Evolutionary conservation across 2,888 invertebrate species (phyloP).

Genomic region (Chelonus formosanus): DNA sequence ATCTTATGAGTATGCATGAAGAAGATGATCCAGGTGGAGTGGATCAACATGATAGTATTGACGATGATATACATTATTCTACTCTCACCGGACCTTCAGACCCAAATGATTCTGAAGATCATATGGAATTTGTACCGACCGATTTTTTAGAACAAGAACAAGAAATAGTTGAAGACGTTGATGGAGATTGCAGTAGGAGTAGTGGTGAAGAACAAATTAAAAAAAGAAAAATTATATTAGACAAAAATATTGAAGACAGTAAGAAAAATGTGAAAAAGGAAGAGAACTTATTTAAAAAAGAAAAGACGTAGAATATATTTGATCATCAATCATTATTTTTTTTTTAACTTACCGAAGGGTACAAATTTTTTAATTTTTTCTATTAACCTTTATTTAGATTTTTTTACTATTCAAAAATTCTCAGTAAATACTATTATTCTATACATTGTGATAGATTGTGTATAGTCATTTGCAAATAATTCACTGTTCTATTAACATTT

Average conservation of each 20-base stretch:
- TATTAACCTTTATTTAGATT: too few relatives aligned
- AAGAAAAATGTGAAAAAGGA: conserved; percentile 40
- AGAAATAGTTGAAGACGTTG: conserved; percentile 59
- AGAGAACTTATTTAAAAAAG: conserved; percentile 35
- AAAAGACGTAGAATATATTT: conserved; percentile 34
- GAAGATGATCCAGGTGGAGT: conserved; percentile 61
- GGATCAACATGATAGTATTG: conserved; percentile 42
- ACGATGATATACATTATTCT: conserved; percentile 52
- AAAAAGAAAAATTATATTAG: conserved; percentile 12
- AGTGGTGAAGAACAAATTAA: conserved; percentile 43
- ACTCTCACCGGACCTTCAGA: conserved; percentile 52
- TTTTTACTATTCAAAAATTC: too few relatives aligned
- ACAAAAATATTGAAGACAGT: conserved; percentile 41
- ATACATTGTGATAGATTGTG: too few relatives aligned
- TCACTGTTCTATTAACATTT: too few relatives aligned
- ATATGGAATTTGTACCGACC: conserved; percentile 63
- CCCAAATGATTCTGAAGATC: conserved; percentile 56
- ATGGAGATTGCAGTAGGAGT: conserved; percentile 50
- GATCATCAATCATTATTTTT: background rate
- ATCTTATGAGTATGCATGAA: conserved; percentile 50
- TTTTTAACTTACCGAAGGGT: conserved; percentile 1
- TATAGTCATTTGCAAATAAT: too few relatives aligned
- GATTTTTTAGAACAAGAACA: conserved; percentile 63
- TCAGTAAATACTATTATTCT: too few relatives aligned
- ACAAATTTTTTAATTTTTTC: conserved; percentile 3